phyloP scores from a whole-genome alignment of 2,113 vertebrate species.

The Oncorhynchus mykiss region DNA sequence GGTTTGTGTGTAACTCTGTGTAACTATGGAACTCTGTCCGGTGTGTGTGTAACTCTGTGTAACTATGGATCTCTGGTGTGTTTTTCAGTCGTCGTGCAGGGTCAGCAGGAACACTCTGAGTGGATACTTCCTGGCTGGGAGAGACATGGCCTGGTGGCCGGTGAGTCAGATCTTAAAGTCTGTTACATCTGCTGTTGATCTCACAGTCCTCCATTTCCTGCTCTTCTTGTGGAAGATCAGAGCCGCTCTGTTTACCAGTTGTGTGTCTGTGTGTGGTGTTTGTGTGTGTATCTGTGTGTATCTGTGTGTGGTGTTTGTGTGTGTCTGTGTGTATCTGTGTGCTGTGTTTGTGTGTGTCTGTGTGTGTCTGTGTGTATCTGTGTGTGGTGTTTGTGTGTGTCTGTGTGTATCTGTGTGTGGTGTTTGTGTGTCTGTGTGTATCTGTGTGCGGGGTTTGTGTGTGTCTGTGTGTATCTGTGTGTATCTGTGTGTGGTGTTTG shows the following conservation, averaged over 20 bases:
- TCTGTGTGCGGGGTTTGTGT: constrained; percentile 21
- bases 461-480: constrained; percentile 58
- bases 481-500: too few relatives aligned
- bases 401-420: too few relatives aligned
- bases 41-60: constrained; percentile 4
- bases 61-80: not conserved
- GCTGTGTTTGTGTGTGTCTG: too few relatives aligned
- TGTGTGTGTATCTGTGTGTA: too few relatives aligned
- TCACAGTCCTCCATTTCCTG: not conserved
- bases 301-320: too few relatives aligned
- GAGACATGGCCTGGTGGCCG: constrained; percentile 92
- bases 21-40: too few relatives aligned
- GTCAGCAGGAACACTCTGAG: constrained; percentile 85
- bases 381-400: constrained; percentile 67
- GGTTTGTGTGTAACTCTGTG: too few relatives aligned
- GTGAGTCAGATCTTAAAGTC: constrained; percentile 67
- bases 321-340: too few relatives aligned
- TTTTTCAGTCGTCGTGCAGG: constrained; percentile 84
- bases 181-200: too few relatives aligned
- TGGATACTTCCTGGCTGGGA: constrained; percentile 89
- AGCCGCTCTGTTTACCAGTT: not conserved
- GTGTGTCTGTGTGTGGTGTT: too few relatives aligned
- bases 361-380: constrained; percentile 69
- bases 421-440: constrained; percentile 56
- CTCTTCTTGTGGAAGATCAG: not conserved